Evolutionary conservation across 2,113 vertebrate species (phyloP).

Genomic region (Myotis lucifugus): DNA sequence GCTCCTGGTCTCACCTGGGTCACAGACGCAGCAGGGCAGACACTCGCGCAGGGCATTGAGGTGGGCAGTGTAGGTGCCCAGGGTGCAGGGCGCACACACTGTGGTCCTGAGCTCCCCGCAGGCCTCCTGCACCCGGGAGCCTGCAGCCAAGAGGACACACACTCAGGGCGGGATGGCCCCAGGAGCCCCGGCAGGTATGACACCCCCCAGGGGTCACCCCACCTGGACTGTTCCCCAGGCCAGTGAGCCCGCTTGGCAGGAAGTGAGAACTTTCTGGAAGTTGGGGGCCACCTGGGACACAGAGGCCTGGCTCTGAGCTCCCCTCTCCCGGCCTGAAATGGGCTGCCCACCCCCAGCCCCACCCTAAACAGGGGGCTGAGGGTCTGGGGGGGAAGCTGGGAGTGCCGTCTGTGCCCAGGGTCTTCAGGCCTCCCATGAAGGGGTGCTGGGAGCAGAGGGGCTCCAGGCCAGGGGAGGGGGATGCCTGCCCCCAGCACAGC

Average conservation of each 20-base stretch:
- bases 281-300: background rate
- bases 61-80: background rate
- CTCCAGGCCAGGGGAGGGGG: background rate
- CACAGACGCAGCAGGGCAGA: constrained; percentile 51
- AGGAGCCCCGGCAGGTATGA: background rate
- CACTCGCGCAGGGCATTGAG: constrained; percentile 58
- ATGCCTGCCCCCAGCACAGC: background rate
- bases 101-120: background rate
- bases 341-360: background rate
- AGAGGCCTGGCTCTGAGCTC: too few species aligned
- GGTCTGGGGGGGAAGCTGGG: fast-evolving
- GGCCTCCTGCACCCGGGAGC: background rate
- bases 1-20: constrained; percentile 22
- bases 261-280: too few species aligned
- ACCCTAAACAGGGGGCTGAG: fast-evolving
- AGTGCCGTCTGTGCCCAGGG: background rate
- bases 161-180: fast-evolving
- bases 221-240: background rate
- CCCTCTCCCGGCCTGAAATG: fast-evolving
- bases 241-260: background rate
- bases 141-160: background rate
- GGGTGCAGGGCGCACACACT: background rate
- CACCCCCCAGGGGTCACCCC: background rate
- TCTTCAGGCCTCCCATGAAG: fast-evolving
- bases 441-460: background rate